Base-by-base conservation (phyloP, 2,888 invertebrate species). In the Helicoverpa assulta region DNA sequence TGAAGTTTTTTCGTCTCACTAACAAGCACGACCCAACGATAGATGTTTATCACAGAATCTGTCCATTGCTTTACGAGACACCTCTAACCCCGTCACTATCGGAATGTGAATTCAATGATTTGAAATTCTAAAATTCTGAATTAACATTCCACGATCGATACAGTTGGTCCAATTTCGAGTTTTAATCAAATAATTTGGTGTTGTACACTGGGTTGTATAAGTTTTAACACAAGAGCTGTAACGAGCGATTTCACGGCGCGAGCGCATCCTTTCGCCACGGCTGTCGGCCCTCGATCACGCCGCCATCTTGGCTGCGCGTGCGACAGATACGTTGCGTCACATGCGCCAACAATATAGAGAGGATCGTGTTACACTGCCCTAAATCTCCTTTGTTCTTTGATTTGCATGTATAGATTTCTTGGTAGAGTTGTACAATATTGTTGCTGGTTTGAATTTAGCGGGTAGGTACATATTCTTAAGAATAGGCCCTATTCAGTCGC, bases 241-340 rank as follows among this genome's bases (percentile, higher is more conserved):
- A 92, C 92, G 90, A 91, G 90, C 89, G 91, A 94, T 95, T 95
- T 93, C 93, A 93, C 92, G 92, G 90, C 87, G 87, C 91, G 76
- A 84, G 94, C 93, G 93, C 95, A 94, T 95, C 94, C 93, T 94
- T 95, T 95, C 94, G 93, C 90, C 90, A 94, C 90, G 93, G 92
- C 89, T 92, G 93, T 93, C 90, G 88, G 86, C 89, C 85, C 90
- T 91, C 90, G 91, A 92, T 92, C 92, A 91, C 88, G 84, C 82
- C 85, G 89, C 90, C 92, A 90, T 92, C 85, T 91, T 91, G 88
- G 76, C 78, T 80, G 86, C 84, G 88, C 86, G 88, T 90, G 90
- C 91, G 93, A 93, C 93, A 93, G 89, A 92, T 91, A 87, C 85
- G 89, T 94, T 94, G 91, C 94, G 89, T 93, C 92, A 93, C 89